Evolutionary conservation across 1,140 invertebrate species (phyloP).

Genomic region (Brachionus calyciflorus): DNA sequence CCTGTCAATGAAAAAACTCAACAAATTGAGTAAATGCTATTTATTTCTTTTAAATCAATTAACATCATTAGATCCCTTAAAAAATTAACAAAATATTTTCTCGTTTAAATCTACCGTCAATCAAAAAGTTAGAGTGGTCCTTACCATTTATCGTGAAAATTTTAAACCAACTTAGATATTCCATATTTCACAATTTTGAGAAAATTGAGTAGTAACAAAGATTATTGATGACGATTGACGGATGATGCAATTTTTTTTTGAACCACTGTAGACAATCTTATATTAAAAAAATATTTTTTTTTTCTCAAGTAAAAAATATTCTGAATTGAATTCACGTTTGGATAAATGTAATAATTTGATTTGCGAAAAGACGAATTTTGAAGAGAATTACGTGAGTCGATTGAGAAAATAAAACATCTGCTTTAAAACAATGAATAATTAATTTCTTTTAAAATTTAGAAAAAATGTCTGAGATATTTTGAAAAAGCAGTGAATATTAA

Average conservation of each 20-base stretch:
- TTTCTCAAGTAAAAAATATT: neutral
- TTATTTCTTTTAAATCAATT: neutral
- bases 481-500: slow-evolving; percentile 27
- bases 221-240: too few relatives aligned
- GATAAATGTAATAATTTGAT: neutral
- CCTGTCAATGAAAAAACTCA: neutral
- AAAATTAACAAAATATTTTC: neutral
- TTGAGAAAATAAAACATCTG: neutral
- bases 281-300: neutral
- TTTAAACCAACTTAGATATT: too few relatives aligned
- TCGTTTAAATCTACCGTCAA: too few relatives aligned
- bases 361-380: neutral
- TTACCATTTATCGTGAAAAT: too few relatives aligned
- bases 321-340: neutral
- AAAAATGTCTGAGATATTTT: slow-evolving; percentile 21
- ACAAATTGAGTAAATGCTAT: neutral
- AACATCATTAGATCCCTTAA: neutral
- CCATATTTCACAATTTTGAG: too few relatives aligned
- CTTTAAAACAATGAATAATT: neutral
- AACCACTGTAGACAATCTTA: too few relatives aligned
- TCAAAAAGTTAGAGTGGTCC: too few relatives aligned
- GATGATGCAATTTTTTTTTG: too few relatives aligned
- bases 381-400: neutral
- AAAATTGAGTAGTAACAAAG: too few relatives aligned
- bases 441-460: slow-evolving; percentile 3